Conservation (phyloP, 2,888 invertebrate genomes). For the Pimpla rufipes region DNA sequence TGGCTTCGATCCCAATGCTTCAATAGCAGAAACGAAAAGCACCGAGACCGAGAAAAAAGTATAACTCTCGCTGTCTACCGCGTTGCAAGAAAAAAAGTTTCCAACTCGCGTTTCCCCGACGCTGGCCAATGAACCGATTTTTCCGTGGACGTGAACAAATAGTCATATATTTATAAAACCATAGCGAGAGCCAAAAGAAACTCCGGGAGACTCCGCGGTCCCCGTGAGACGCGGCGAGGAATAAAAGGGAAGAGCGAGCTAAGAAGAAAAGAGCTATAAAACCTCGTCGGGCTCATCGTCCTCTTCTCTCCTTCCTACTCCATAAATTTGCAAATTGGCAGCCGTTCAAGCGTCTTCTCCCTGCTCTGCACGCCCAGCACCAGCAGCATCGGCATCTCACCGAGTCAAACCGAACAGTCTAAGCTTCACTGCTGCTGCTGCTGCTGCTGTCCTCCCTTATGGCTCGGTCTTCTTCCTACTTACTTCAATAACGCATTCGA, state of each 20-base stretch:
- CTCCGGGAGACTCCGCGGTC: not conserved
- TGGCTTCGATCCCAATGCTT: too few species aligned
- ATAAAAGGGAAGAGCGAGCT: not conserved
- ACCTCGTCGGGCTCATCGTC: conserved; percentile 58
- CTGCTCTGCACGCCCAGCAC: conserved; percentile 44
- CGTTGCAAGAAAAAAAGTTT: too few species aligned
- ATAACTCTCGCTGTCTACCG: too few species aligned
- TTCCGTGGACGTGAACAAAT: too few species aligned
- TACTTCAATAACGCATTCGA: conserved; percentile 67
- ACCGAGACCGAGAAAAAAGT: too few species aligned
- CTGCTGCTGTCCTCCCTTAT: conserved; percentile 43
- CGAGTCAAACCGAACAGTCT: conserved; percentile 40
- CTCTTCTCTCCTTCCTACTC: conserved; percentile 66
- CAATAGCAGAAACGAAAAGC: too few species aligned
- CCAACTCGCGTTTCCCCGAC: too few species aligned
- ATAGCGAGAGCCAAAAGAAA: too few species aligned
- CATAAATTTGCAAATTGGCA: conserved; percentile 72
- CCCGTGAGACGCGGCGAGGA: not conserved
- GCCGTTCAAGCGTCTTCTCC: conserved; percentile 63
- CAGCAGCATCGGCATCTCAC: conserved; percentile 34
- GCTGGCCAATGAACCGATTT: too few species aligned
- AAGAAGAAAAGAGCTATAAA: conserved; percentile 2
- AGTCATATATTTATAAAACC: too few species aligned
- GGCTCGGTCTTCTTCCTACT: conserved; percentile 58
- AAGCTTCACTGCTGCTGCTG: conserved; percentile 21